Percentiles rank a stretch among this genome's conserved stretches.
phyloP scores from a whole-genome alignment of 2,113 vertebrate species.

The Amphiprion percula region DNA sequence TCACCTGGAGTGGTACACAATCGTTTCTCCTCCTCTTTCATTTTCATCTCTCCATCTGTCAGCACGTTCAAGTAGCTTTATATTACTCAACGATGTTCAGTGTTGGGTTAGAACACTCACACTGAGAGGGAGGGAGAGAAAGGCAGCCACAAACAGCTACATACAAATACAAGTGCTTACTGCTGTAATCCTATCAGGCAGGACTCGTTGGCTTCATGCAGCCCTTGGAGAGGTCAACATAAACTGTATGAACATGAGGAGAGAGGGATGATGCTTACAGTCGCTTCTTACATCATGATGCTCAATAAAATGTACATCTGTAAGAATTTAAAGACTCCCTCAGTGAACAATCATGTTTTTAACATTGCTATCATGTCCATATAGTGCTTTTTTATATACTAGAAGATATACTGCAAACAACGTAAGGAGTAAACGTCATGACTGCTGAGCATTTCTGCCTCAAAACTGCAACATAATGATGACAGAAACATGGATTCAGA shows the following conservation, averaged over 20 bases:
- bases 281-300: background rate
- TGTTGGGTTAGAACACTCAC: conserved; percentile 25
- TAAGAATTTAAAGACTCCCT: too few relatives aligned
- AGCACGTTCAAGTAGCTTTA: conserved; percentile 58
- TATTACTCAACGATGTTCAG: conserved; percentile 42
- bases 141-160: conserved; percentile 30
- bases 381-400: too few relatives aligned
- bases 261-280: conserved; percentile 17
- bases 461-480: too few relatives aligned
- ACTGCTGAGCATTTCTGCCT: too few relatives aligned
- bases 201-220: conserved; percentile 28
- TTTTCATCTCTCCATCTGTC: conserved; percentile 62
- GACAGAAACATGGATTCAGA: too few relatives aligned
- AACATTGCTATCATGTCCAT: too few relatives aligned
- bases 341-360: too few relatives aligned
- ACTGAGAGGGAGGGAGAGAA: background rate
- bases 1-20: conserved; percentile 65
- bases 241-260: conserved; percentile 13
- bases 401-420: too few relatives aligned
- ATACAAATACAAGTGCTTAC: conserved; percentile 50
- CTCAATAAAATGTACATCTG: background rate
- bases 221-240: conserved; percentile 48
- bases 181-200: conserved; percentile 69
- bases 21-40: conserved; percentile 52
- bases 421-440: too few relatives aligned